Evolutionary conservation across 2,113 vertebrate genomes (phyloP).

Genomic region (Rhinogobius similis): DNA sequence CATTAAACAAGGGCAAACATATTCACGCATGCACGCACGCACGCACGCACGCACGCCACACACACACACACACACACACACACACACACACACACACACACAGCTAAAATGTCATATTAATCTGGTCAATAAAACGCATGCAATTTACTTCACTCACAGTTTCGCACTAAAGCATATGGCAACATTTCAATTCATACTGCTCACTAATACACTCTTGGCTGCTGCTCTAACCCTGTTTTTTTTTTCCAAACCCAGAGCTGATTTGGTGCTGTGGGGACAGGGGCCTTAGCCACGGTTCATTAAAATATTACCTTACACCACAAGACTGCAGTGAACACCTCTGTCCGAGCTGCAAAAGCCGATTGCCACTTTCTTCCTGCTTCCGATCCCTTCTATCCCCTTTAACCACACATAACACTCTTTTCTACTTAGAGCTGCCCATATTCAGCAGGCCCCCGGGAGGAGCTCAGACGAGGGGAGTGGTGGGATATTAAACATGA

Average conservation of each 20-base stretch:
- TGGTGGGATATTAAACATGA: constrained; percentile 39
- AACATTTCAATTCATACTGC: background rate
- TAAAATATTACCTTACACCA: constrained; percentile 47
- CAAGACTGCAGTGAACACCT: constrained; percentile 10
- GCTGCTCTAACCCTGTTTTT: background rate
- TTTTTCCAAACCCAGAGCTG: constrained; percentile 23
- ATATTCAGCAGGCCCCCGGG: constrained; percentile 34
- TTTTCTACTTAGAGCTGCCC: constrained; percentile 57
- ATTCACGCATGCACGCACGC: too few relatives aligned
- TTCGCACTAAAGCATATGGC: background rate
- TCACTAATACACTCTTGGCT: background rate
- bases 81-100: too few relatives aligned
- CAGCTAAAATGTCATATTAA: background rate
- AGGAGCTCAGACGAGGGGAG: constrained; percentile 17
- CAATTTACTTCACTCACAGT: background rate
- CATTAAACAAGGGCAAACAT: background rate
- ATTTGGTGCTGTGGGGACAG: constrained; percentile 14
- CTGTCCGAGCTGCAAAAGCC: constrained; percentile 16
- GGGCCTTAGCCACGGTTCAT: constrained; percentile 33
- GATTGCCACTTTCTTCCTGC: constrained; percentile 34
- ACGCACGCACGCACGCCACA: too few relatives aligned
- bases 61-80: too few relatives aligned
- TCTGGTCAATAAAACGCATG: background rate
- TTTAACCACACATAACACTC: constrained; percentile 64
- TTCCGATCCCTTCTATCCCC: constrained; percentile 40